These are phyloP conservation scores for Megaustenia siamemsis DNA, from an alignment of 2,888 invertebrate genomes.

Conservation along the genomic window DNA sequence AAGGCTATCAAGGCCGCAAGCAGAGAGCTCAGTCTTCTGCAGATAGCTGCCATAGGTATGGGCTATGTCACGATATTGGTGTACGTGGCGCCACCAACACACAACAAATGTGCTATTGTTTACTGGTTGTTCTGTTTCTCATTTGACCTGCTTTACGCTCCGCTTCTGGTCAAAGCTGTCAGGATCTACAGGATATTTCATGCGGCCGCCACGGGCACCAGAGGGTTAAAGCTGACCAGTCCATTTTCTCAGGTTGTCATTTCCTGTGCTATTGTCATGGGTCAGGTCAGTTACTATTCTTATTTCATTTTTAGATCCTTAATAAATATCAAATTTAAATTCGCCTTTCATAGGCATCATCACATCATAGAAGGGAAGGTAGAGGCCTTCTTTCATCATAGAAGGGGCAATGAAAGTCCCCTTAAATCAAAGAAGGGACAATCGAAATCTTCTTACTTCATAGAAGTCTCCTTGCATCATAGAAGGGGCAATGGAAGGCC, in stretches of 20 bases:
- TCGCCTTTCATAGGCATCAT: too few relatives aligned
- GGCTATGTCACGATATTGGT: slow-evolving; percentile 64
- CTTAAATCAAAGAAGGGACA: too few relatives aligned
- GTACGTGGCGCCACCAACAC: slow-evolving; percentile 63
- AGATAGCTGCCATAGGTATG: slow-evolving; percentile 65
- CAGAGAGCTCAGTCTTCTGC: slow-evolving; percentile 68
- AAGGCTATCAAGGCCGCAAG: slow-evolving; percentile 72
- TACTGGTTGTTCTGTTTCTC: slow-evolving; percentile 59
- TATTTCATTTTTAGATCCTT: too few relatives aligned
- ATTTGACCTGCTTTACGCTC: slow-evolving; percentile 61
- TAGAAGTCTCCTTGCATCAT: too few relatives aligned
- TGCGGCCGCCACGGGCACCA: slow-evolving; percentile 29
- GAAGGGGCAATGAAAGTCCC: too few relatives aligned
- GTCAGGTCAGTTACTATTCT: slow-evolving; percentile 51
- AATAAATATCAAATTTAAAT: too few relatives aligned
- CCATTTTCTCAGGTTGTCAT: slow-evolving; percentile 48
- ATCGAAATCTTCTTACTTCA: too few relatives aligned
- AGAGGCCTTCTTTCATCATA: too few relatives aligned
- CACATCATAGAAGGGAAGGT: too few relatives aligned
- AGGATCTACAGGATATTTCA: slow-evolving; percentile 64
- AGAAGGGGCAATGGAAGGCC: too few relatives aligned
- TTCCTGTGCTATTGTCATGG: slow-evolving; percentile 39
- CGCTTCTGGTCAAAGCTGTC: slow-evolving; percentile 62
- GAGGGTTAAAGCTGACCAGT: slow-evolving; percentile 55
- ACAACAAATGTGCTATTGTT: slow-evolving; percentile 50